Evolutionary conservation across 1,140 invertebrate species (phyloP).

Genomic region (Drosophila baimaii): DNA sequence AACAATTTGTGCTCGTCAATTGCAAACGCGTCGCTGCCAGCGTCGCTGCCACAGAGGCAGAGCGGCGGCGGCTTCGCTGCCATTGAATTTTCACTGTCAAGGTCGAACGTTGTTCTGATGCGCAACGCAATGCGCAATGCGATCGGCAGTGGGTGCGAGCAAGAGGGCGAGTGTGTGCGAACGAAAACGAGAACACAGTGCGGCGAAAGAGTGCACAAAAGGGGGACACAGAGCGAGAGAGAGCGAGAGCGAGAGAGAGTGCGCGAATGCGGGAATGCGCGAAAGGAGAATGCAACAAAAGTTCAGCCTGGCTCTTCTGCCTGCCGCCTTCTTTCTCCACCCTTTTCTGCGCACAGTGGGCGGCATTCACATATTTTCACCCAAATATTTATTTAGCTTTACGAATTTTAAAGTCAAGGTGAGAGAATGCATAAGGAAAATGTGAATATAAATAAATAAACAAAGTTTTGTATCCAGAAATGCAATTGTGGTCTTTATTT

Average conservation of each 20-base stretch:
- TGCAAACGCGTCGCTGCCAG: conserved; percentile 67
- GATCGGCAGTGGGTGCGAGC: conserved; percentile 56
- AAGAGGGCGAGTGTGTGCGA: conserved; percentile 40
- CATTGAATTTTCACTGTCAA: conserved; percentile 84
- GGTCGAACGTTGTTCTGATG: conserved; percentile 83
- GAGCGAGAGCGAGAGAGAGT: neutral
- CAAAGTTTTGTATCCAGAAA: too few relatives aligned
- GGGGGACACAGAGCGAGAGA: neutral
- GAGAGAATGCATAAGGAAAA: neutral
- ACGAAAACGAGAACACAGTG: conserved; percentile 40
- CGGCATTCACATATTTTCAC: too few relatives aligned
- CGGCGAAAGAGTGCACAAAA: conserved; percentile 30
- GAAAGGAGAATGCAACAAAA: conserved; percentile 21
- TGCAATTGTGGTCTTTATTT: too few relatives aligned
- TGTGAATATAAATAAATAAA: neutral
- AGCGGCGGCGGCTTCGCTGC: conserved; percentile 29
- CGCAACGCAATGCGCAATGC: conserved; percentile 73
- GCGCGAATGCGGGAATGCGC: conserved; percentile 8
- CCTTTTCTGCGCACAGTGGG: conserved; percentile 18
- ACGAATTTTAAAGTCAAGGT: neutral
- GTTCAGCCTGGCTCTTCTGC: conserved; percentile 16
- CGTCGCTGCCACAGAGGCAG: conserved; percentile 30
- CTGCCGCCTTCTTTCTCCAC: conserved; percentile 4
- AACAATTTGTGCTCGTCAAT: conserved; percentile 77
- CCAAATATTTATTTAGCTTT: neutral